Base-by-base conservation (phyloP, 1,140 invertebrate genomes). In the Frieseomelitta varia region DNA sequence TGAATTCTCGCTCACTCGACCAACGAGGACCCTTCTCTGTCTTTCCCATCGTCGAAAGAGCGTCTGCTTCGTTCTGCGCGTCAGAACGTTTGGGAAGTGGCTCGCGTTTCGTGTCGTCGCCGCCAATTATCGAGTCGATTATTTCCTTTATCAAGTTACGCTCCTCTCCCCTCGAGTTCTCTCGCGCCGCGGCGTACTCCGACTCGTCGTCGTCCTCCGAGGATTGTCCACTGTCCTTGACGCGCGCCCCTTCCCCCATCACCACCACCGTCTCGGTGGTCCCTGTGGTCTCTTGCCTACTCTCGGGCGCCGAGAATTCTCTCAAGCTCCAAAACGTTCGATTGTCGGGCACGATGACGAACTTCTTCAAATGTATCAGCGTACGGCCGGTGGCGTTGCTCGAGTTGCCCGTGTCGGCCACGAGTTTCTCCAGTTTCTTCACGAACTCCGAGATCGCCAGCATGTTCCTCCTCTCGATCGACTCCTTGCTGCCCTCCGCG, bases 401-500 rank as follows among this genome's bases (percentile, higher is more conserved):
- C 0, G 75, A 78, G 15, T 87, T 76, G n/a, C 78, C 83, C 0
- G 79, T 56, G 1, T 85, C 83, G 19, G 39, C 4, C n/a, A 85
- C 58, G 0, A 88, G 72, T 2, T 53, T 79, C 84, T 85, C 75
- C 24, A 88, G n/a, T 11, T 83, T 85, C 27, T 63, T 85, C 84
- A 88, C 67, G 15, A 88, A 85, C 17, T 78, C 79, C 15, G 80
- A 67, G 1, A 88, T 68, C 12, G 83, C 84, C 65, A 79, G 55
- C 87, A 83, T 82, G n/a, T 88, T 88, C 58, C 65, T 85, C 84
- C 39, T 78, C 55, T 88, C 67, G 6, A 47, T 39, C 53, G 87
- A 68, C 0, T 68, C 19, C 3, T 55, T 55, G 10, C 27, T 30
- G 0, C 14, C 58, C 14, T 61, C 24, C 3, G 24, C 4, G 58